A percentile compares a stretch with the other conserved stretches of the same genome.
These are phyloP conservation scores for Teleogryllus occipitalis DNA, from an alignment of 1,140 invertebrate genomes.

Conservation along the genomic window DNA sequence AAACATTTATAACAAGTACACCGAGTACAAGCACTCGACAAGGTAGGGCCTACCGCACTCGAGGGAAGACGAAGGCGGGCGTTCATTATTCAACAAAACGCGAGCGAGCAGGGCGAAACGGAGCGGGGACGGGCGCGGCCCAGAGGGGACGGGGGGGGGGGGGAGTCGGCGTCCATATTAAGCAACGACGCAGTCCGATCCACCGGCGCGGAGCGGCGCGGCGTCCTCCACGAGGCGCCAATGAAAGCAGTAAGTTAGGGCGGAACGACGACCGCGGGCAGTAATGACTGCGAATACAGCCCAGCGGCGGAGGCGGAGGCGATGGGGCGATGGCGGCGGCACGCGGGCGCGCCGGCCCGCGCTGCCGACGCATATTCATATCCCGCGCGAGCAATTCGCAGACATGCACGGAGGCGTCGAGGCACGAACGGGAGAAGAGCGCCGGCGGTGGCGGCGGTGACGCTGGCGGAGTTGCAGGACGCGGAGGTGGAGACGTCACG, in stretches of 20 bases:
- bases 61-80: not conserved
- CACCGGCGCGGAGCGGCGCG: no score
- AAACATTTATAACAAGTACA: not conserved
- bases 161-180: not conserved
- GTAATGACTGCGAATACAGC: no score
- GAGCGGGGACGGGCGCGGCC: not conserved
- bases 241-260: no score
- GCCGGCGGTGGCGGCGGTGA: no score
- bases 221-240: no score
- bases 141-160: no score
- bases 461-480: no score
- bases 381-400: not conserved
- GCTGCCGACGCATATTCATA: not conserved
- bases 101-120: not conserved
- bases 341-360: no score
- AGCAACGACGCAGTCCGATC: not conserved
- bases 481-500: no score
- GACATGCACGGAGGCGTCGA: not conserved
- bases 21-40: not conserved
- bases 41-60: not conserved
- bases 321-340: no score
- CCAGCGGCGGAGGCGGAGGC: no score
- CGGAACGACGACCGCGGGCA: no score
- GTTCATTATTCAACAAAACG: not conserved
- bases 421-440: not conserved